Conservation (phyloP, 1,140 invertebrate species). For the Laodelphax striatellus region DNA sequence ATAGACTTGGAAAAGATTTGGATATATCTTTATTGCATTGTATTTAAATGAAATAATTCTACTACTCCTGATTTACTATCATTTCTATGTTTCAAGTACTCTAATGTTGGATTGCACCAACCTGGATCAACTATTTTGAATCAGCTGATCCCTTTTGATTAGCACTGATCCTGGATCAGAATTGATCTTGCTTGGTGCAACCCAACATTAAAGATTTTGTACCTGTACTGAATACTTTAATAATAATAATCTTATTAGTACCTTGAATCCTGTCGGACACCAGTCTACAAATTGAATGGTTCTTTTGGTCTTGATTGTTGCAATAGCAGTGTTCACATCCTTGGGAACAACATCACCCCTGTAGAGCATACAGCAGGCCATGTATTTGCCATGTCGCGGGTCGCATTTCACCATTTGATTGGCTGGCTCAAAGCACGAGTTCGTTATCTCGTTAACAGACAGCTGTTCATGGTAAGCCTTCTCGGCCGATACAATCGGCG, state of each 20-base stretch:
- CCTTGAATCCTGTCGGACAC: slow-evolving; percentile 79
- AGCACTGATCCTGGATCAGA: too few relatives aligned
- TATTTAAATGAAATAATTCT: too few relatives aligned
- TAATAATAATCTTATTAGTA: slow-evolving; percentile 13
- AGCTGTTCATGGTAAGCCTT: slow-evolving; percentile 50
- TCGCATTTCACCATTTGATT: slow-evolving; percentile 77
- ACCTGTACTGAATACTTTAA: too few relatives aligned
- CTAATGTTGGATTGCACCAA: too few relatives aligned
- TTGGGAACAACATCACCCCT: slow-evolving; percentile 63
- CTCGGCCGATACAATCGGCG: slow-evolving; percentile 50
- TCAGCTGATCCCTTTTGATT: too few relatives aligned
- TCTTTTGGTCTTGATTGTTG: slow-evolving; percentile 61
- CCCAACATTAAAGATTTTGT: too few relatives aligned
- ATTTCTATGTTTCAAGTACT: too few relatives aligned
- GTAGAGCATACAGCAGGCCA: slow-evolving; percentile 63
- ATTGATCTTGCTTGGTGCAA: too few relatives aligned
- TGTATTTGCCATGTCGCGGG: slow-evolving; percentile 66
- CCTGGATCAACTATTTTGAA: too few relatives aligned
- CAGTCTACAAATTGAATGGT: slow-evolving; percentile 56
- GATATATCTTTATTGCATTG: too few relatives aligned
- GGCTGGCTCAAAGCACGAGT: slow-evolving; percentile 54
- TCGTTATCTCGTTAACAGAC: slow-evolving; percentile 51
- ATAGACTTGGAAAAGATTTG: too few relatives aligned
- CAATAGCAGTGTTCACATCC: slow-evolving; percentile 72
- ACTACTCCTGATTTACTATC: too few relatives aligned